Percentiles rank a stretch among this genome's conserved stretches.
These are phyloP conservation scores for Myocastor coypus DNA, from an alignment of 2,113 vertebrate genomes.

Conservation along the genomic window DNA sequence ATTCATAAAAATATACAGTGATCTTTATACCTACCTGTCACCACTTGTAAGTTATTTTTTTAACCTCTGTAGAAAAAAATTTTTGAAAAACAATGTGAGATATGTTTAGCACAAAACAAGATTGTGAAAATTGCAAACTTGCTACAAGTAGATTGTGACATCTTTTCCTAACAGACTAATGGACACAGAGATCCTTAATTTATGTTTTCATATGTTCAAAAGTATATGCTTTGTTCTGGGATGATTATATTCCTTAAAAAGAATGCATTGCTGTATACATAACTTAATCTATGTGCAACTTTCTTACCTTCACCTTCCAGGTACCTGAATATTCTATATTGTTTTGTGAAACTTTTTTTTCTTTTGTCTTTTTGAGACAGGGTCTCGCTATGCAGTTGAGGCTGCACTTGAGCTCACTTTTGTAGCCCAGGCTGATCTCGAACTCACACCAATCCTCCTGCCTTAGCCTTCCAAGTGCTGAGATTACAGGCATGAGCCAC, in stretches of 20 bases:
- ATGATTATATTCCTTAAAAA: not conserved
- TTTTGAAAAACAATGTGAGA: not conserved
- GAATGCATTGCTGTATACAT: not conserved
- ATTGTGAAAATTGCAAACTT: not conserved
- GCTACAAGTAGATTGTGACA: not conserved
- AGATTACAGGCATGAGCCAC: too few species aligned
- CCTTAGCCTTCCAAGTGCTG: too few species aligned
- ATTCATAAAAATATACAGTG: not conserved
- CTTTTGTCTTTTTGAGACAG: too few species aligned
- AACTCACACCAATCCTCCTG: too few species aligned
- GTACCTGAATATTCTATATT: not conserved
- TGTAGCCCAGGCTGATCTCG: too few species aligned
- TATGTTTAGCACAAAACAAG: not conserved
- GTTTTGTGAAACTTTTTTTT: not conserved
- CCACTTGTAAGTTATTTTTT: not conserved
- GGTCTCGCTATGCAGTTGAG: too few species aligned
- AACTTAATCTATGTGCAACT: not conserved
- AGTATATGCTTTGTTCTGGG: not conserved
- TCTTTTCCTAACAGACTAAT: not conserved
- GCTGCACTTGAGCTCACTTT: too few species aligned
- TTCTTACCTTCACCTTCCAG: not conserved
- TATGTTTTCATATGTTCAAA: not conserved
- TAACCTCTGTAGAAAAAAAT: not conserved
- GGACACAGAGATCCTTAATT: not conserved
- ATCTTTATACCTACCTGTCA: not conserved